Evolutionary conservation across 2,113 vertebrate genomes (phyloP).

Genomic region (Sminthopsis crassicaudata): DNA sequence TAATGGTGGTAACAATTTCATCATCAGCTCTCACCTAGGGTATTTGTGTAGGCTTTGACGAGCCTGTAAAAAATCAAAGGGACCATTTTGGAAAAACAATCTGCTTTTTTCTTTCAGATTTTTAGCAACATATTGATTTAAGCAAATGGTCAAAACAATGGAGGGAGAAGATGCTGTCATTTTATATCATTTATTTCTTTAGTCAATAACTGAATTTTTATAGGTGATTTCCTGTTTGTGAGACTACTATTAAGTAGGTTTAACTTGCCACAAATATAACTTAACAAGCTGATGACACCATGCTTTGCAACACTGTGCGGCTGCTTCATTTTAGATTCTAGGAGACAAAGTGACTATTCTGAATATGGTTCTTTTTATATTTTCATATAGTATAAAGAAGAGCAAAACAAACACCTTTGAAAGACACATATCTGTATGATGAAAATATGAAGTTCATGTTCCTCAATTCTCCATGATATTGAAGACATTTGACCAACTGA

Average conservation of each 20-base stretch:
- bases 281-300: neutral
- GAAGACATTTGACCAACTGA: neutral
- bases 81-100: conserved; percentile 38
- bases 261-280: neutral
- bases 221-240: neutral
- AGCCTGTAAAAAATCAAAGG: neutral
- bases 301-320: neutral
- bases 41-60: neutral
- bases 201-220: neutral
- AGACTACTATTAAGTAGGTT: neutral
- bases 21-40: conserved; percentile 41
- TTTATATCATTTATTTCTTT: neutral
- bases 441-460: neutral
- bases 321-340: neutral
- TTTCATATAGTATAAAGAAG: neutral
- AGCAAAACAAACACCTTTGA: neutral
- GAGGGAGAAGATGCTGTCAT: neutral
- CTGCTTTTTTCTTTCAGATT: neutral
- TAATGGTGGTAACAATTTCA: conserved; percentile 43
- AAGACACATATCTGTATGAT: neutral
- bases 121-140: neutral
- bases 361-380: neutral
- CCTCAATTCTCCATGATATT: neutral
- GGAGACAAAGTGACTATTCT: neutral
- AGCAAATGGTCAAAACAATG: neutral